Base-by-base conservation (phyloP, 2,797 vertebrate genomes). In the Myoxocephalus aenaeus region DNA sequence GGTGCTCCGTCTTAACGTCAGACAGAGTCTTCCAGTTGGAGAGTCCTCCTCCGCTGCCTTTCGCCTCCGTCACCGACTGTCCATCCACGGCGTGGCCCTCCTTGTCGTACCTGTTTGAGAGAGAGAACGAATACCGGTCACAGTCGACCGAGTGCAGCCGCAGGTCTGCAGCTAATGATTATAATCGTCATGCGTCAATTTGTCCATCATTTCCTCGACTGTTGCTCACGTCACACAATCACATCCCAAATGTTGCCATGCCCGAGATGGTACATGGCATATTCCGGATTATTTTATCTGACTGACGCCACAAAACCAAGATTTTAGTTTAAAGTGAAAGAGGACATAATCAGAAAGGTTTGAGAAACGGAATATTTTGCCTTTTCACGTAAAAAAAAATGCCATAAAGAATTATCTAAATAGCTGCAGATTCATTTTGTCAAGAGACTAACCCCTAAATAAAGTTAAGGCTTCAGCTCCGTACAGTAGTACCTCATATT, bases 11-110 rank as follows among this genome's bases (percentile, higher is more conserved):
- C 90, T 99, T 99, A 50, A 96, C 96, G 51, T 99, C 97, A 50
- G 91, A 88, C 51, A 99, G 90, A 53, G 96, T 95, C 89, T 99
- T 99, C 98, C 98, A 99, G 70, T 97, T 98, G 83, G 95, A 93
- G 73, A 83, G 95, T 50, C 82, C 89, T 38, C 94, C 84, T 0
- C 80, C 87, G 0, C 79, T 9, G 2, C 95, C 88, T 85, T 84
- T 96, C 74, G 93, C 6, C 79, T 98, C 97, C 0, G 98, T 99
- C 93, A 99, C 95, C 12, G 97, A 99, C 85, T 96, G 73, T 14
- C 95, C 94, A 54, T 97, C 97, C 82, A 99, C 87, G 56, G 94
- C 84, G 54, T 99, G 97, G 69, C 98, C 98, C 90, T 99, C 98
- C 0, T 96, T 96, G 89, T 99, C 98, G 86, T 96, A 99, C 98